A percentile compares a stretch with the other conserved stretches of the same genome.
Evolutionary conservation across 2,888 invertebrate genomes (phyloP).

Genomic region (Schizotus pectinicornis): DNA sequence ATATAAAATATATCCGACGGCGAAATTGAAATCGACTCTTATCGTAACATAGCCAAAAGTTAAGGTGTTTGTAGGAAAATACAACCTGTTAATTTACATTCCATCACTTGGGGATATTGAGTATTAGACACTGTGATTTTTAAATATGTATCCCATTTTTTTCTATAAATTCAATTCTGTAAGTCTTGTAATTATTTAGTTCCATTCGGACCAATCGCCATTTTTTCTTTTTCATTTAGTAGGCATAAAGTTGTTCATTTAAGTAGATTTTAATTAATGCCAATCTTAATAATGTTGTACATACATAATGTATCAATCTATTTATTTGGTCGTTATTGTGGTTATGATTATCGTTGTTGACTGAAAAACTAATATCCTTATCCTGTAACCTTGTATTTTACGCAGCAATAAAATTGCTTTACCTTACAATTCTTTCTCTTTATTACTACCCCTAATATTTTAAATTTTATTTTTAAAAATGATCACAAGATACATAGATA

Average conservation of each 20-base stretch:
- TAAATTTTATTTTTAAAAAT: conserved; percentile 10
- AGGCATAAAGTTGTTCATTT: too few relatives aligned
- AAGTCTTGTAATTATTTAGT: too few relatives aligned
- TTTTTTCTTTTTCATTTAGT: too few relatives aligned
- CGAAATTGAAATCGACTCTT: too few relatives aligned
- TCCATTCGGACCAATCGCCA: too few relatives aligned
- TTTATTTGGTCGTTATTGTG: conserved; percentile 36
- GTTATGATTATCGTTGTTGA: conserved; percentile 46
- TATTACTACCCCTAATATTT: conserved; percentile 40
- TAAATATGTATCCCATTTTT: conserved; percentile 12
- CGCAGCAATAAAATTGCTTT: conserved; percentile 59
- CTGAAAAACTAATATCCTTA: conserved; percentile 37
- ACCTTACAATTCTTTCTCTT: conserved; percentile 44
- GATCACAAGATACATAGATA: too few relatives aligned
- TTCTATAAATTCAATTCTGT: background rate
- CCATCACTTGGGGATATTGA: too few relatives aligned
- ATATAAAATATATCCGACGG: too few relatives aligned
- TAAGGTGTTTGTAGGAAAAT: too few relatives aligned
- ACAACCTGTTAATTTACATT: too few relatives aligned
- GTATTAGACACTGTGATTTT: too few relatives aligned
- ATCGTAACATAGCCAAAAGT: too few relatives aligned
- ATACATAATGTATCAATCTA: conserved; percentile 12
- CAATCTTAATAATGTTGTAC: background rate
- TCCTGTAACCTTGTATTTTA: conserved; percentile 49
- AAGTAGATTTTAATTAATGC: background rate